Base-by-base conservation (phyloP, 2,888 invertebrate genomes). In the Ashinkailepas kermadecensis region DNA sequence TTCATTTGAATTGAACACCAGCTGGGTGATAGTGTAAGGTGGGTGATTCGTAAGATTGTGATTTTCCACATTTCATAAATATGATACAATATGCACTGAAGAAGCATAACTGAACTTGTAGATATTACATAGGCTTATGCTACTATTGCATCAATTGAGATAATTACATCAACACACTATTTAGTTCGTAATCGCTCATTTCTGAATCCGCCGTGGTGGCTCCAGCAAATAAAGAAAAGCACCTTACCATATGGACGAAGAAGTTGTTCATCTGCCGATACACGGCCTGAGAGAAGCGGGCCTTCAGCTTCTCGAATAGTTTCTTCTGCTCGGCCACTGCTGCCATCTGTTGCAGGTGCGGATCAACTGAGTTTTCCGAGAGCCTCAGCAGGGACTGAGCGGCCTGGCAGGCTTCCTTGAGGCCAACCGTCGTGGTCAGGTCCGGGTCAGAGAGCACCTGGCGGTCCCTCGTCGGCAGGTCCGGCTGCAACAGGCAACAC, bases 221-320 rank as follows among this genome's bases (percentile, higher is more conserved):
- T 39, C 39, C 39, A 39, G n/a, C 78, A 67, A n/a, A 81, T 57
- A 21, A 54, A 59, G 79, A 83, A 83, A 81, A 64, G 13, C 80
- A 83, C 80, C 82, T 84, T 58, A 82, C 80, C 81, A 96, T 92
- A 89, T 98, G 96, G 86, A 97, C 95, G 85, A 99, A 96, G 81
- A 96, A 90, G 89, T 98, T 97, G 87, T 97, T 97, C 81, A 99
- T 90, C 88, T 98, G 96, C 39, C 96, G 91, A 83, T 94, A 93
- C 81, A 98, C 91, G 78, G 93, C 92, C 82, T 93, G 91, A 0
- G 95, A 93, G 87, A 96, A 95, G 87, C 92, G 92, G 65, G 91
- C 91, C 86, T 92, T 92, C 86, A 93, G 91, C 86, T 93, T 93
- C 84, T 93, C 93, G 84, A 95, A 92, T 78, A 92, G 90, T 86